Base-by-base conservation (phyloP, 2,113 vertebrate genomes). In the Eclectus roratus region DNA sequence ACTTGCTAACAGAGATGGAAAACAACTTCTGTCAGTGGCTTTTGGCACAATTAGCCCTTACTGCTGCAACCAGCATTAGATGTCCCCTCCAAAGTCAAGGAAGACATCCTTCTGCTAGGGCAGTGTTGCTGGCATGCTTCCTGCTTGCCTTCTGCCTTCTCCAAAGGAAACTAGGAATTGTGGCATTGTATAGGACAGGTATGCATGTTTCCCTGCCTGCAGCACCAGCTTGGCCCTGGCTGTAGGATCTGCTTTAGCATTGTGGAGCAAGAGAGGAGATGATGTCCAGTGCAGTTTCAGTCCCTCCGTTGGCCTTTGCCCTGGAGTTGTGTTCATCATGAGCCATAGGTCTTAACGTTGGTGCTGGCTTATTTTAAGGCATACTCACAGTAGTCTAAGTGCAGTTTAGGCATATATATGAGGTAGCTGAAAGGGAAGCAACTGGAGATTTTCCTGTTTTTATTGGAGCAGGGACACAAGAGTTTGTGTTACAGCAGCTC, bases 331-430 rank as follows among this genome's bases (percentile, higher is more conserved):
- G 41, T 10, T 78, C 6, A 1, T 35, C 1, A 0, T 16, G 13
- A 74, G 56, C 21, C 24, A 9, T 35, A 23, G 70, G 25, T 80
- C 66, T 56, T 49, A 33, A 29, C 19, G 19, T 23, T 78, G 46
- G 21, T 37, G 17, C 28, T 77, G 72, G 35, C 23, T 77, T 23
- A 17, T 25, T 43, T 68, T 60, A 89, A 80, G 37, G n/a, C 10
- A 1, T 5, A 21, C 16, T n/a, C 33, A 10, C 0, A 2, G 31
- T 9, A 20, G 21, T 5, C 17, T 52, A 5, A 58, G 33, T 46
- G 56, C n/a, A 28, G 27, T 56, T 35, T 10, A 80, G 43, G 29
- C 7, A 14, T 44, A 7, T 0, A 0, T 35, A 8, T 52, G 33
- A 12, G 13, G 17, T 63, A 25, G 37, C 39, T 71, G 46, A 56